phyloP scores from a whole-genome alignment of 2,113 vertebrate species.

The Nerophis ophidion region DNA sequence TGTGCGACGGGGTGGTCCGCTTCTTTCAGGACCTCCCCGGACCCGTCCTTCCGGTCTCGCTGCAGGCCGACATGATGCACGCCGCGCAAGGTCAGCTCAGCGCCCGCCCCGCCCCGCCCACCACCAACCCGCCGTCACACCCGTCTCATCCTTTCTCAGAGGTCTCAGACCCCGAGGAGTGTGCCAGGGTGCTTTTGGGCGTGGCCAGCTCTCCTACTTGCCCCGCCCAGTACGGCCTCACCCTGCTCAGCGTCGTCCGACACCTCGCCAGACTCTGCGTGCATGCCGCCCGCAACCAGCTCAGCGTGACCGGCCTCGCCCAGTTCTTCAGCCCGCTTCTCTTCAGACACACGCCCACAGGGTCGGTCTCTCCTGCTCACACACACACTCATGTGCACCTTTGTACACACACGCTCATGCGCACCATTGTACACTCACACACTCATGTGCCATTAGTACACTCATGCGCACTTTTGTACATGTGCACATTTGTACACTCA shows the following conservation, averaged over 20 bases:
- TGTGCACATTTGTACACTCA: too few species aligned
- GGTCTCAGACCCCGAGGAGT: slow-evolving; percentile 81
- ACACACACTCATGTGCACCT: neutral
- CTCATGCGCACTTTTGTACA: too few species aligned
- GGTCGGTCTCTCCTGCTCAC: slow-evolving; percentile 58
- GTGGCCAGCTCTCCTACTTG: slow-evolving; percentile 78
- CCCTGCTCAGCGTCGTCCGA: slow-evolving; percentile 86
- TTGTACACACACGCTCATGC: neutral
- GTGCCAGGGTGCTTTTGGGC: slow-evolving; percentile 79
- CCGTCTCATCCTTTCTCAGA: slow-evolving; percentile 64
- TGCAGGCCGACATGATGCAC: slow-evolving; percentile 85
- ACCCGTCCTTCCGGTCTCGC: slow-evolving; percentile 80
- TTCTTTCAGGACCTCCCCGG: slow-evolving; percentile 90
- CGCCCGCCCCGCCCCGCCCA: neutral
- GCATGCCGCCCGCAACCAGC: slow-evolving; percentile 77
- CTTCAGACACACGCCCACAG: slow-evolving; percentile 76
- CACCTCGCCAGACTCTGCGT: slow-evolving; percentile 88
- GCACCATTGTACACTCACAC: neutral
- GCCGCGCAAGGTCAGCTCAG: slow-evolving; percentile 77
- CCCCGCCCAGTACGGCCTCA: slow-evolving; percentile 89
- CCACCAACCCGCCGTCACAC: neutral
- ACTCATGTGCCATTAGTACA: neutral
- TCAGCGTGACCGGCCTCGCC: slow-evolving; percentile 76
- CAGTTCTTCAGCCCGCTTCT: slow-evolving; percentile 89
- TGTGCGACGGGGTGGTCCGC: slow-evolving; percentile 84